Evolutionary conservation across 2,888 invertebrate genomes (phyloP), one percentile per base, ranked within the genome.

Genomic region (Lasioglossum malachurum): DNA sequence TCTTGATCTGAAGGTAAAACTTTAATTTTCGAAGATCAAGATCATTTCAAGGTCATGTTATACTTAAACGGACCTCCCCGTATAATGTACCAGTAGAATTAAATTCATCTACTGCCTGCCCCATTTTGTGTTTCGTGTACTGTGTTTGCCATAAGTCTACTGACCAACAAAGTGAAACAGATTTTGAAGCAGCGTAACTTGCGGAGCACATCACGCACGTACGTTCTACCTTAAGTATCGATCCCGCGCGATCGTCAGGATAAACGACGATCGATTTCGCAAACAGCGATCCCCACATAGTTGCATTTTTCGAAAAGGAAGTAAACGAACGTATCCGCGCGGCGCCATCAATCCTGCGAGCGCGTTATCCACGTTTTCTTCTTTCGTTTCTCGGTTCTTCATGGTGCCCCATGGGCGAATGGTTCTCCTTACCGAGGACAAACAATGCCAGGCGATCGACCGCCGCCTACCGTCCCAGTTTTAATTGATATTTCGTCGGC

Each of bases 401-500:
- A 10, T 38, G 41, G n/a, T 14, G 12, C 27, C n/a, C 53, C 69
- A 19, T 10, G 19, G 67, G 67, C 49, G 8, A 31, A 16, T 67
- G 49, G 46, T 31, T 76, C 31, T 76, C 49, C 46, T 69, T 67
- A 31, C 71, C 80, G 41, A 81, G 87, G 83, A 46, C 84, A 82
- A 80, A 88, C 86, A 90, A 90, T 89, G 38, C 78, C 71, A 73
- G n/a, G n/a, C 78, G 69, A 76, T 74, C 80, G 64, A 67, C 78
- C 80, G 78, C 69, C 78, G 80, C 80, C 82, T 73, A 76, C 83
- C 89, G 88, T 89, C 89, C 84, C 83, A 90, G 92, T 91, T 93
- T 93, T 92, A 93, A 93, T 93, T 93, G 93, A 93, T 93, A 93
- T 93, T 93, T 92, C 90, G 89, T 85, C 87, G 87, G 82, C 81